Conservation (phyloP, 2,888 invertebrate genomes). For the Nebria salina region DNA sequence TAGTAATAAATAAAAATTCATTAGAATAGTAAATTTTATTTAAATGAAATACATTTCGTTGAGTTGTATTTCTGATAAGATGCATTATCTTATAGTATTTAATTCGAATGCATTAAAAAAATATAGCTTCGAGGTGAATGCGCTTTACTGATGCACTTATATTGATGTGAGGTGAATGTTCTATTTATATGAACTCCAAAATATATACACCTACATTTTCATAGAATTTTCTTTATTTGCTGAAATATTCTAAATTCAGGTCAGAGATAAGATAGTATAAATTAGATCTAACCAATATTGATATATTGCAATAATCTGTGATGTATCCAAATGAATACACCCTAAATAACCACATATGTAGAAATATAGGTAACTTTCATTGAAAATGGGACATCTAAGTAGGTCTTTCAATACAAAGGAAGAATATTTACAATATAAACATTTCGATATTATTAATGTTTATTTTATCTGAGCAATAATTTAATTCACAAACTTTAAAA, state of each 20-base stretch:
- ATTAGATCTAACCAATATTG: neutral
- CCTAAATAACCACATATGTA: neutral
- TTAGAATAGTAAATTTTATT: too few species aligned
- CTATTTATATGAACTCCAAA: neutral
- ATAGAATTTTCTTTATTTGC: neutral
- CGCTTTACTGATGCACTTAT: neutral
- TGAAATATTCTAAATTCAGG: neutral
- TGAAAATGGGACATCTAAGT: neutral
- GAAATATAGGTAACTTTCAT: neutral
- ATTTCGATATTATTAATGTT: too few species aligned
- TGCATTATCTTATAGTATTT: neutral
- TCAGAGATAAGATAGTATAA: neutral
- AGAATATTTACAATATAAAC: too few species aligned
- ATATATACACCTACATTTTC: neutral
- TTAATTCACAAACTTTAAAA: too few species aligned
- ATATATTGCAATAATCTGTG: neutral
- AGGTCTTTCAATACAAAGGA: too few species aligned
- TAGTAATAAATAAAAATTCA: too few species aligned
- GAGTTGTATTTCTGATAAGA: conserved; percentile 2
- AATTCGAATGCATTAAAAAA: neutral
- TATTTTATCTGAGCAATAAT: too few species aligned
- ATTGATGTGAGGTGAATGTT: neutral
- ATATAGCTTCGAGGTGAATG: neutral
- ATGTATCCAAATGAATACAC: neutral
- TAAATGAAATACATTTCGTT: too few species aligned